Percentiles rank a stretch among this genome's conserved stretches.
phyloP scores from a whole-genome alignment of 2,797 vertebrate genomes.

The Channallabes apus region DNA sequence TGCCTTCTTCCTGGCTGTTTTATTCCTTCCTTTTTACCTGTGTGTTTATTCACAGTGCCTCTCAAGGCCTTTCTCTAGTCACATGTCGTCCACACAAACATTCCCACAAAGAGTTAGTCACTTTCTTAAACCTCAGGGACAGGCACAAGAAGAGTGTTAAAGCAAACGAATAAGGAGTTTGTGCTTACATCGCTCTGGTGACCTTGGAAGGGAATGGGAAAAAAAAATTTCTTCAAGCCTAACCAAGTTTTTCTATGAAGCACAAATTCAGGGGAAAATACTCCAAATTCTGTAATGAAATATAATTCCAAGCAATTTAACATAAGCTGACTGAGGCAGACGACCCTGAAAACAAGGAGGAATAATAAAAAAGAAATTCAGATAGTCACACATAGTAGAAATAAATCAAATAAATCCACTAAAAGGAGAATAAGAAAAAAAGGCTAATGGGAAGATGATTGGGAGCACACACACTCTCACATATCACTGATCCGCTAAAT shows the following conservation, averaged over 20 bases:
- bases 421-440: constrained; percentile 1
- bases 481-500: constrained; percentile 14
- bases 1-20: background rate
- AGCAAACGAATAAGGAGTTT: constrained; percentile 1
- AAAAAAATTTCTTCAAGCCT: background rate
- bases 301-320: constrained; percentile 40
- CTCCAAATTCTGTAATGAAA: constrained; percentile 32
- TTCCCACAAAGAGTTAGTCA: constrained; percentile 15
- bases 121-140: constrained; percentile 30
- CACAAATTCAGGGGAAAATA: background rate
- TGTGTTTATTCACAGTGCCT: constrained; percentile 25
- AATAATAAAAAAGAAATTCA: constrained; percentile 1
- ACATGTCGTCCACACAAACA: constrained; percentile 25
- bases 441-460: constrained; percentile 20
- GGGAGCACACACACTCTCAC: background rate
- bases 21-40: constrained; percentile 32
- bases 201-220: constrained; percentile 4
- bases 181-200: background rate
- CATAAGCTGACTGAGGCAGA: background rate
- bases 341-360: constrained; percentile 11
- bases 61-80: constrained; percentile 45
- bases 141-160: constrained; percentile 8
- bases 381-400: constrained; percentile 25
- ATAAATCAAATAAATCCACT: background rate
- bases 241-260: background rate